Base-by-base conservation (phyloP, 2,113 vertebrate genomes). In the Buteo buteo region DNA sequence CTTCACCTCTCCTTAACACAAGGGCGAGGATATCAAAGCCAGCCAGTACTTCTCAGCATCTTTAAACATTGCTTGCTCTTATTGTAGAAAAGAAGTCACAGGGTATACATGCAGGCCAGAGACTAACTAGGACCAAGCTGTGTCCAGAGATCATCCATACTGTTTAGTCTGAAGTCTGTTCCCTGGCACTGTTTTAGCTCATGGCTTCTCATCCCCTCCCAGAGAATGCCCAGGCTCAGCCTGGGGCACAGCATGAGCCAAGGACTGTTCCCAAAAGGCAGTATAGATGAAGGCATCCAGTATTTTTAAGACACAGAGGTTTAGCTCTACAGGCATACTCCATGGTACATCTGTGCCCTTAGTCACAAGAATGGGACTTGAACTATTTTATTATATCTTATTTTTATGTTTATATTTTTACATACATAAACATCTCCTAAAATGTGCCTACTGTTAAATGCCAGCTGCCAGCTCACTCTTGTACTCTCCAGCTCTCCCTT, bases 261-360 rank as follows among this genome's bases (percentile, higher is more conserved):
- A 81, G 31, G 31, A 16, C 69, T 70, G 3, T 5, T 88, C 45
- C 42, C 28, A 62, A 72, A 78, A 72, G 13, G 16, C 9, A 44
- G 21, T 2, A 40, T 13, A 69, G 28, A 52, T 42, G 7, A 90
- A 77, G n/a, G 4, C 10, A 67, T 38, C 5, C 61, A 55, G 16
- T 52, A 62, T 83, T 86, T 94, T 69, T 73, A 72, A 44, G 44
- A 47, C 32, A 59, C 1, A 2, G 47, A 90, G 3, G 6, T 80
- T 82, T 44, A 70, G 19, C 29, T 88, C 12, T 34, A 20, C 17
- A 77, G 20, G 14, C 24, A n/a, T 11, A 34, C 5, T 42, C 38
- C 26, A 5, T 38, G 14, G 15, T 18, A 67, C 11, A 10, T 25
- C 36, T 57, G 16, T 42, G n/a, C 3, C 9, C 44, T 69, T 0